Percentiles rank a stretch among this genome's conserved stretches.
These are phyloP conservation scores for Dicerorhinus sumatrensis DNA, from an alignment of 2,113 vertebrate species.

Conservation along the genomic window DNA sequence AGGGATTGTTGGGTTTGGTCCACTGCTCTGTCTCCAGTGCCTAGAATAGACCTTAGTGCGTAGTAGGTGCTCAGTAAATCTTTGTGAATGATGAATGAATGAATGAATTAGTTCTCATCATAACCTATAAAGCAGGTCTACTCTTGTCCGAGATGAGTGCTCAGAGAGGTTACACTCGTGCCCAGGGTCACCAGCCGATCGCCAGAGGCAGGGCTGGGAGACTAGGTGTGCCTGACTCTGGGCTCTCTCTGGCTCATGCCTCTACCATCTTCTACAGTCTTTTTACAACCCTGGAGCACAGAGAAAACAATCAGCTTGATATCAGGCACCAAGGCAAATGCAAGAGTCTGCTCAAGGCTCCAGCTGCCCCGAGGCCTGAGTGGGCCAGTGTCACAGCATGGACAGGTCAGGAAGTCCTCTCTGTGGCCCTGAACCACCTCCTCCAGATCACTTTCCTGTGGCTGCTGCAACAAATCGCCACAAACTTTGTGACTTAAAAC, in stretches of 20 bases:
- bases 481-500: not conserved
- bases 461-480: not conserved
- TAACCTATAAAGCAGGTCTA: not conserved
- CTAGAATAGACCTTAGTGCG: not conserved
- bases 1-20: not conserved
- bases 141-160: not conserved
- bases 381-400: not conserved
- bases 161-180: not conserved
- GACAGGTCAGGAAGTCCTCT: not conserved
- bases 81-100: not conserved
- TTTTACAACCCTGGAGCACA: not conserved
- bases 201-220: not conserved
- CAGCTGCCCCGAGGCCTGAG: not conserved
- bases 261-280: not conserved
- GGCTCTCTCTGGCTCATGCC: not conserved
- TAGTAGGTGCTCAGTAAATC: not conserved
- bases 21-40: not conserved
- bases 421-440: not conserved
- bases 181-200: not conserved
- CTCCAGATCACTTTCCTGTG: not conserved
- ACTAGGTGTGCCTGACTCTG: not conserved
- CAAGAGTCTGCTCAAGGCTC: not conserved
- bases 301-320: not conserved
- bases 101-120: not conserved
- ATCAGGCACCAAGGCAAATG: rapidly evolving